phyloP scores from a whole-genome alignment of 2,113 vertebrate species.

The Puntigrus tetrazona region DNA sequence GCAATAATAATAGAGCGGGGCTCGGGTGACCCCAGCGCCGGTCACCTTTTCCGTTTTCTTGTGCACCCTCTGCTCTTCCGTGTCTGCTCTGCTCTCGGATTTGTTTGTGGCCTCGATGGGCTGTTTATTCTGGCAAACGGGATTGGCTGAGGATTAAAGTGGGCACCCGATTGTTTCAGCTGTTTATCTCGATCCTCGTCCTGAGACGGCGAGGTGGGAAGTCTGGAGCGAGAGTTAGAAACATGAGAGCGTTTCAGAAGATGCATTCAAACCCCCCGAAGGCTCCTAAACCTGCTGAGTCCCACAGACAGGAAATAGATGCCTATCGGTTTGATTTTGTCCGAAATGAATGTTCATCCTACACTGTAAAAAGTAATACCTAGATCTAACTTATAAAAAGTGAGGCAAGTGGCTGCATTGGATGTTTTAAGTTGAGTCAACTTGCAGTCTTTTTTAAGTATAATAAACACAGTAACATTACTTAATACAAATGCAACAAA shows the following conservation, averaged over 20 bases:
- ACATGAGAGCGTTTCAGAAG: slow-evolving; percentile 9
- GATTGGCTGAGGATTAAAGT: slow-evolving; percentile 38
- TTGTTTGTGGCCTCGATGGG: slow-evolving; percentile 17
- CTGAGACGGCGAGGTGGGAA: neutral
- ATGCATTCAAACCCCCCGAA: neutral
- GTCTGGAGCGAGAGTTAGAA: slow-evolving; percentile 13
- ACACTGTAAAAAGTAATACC: no score
- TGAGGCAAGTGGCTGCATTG: no score
- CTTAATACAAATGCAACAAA: no score
- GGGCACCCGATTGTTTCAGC: slow-evolving; percentile 33
- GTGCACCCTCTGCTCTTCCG: neutral
- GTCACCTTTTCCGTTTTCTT: slow-evolving; percentile 22
- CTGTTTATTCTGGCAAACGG: slow-evolving; percentile 42
- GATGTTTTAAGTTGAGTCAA: no score
- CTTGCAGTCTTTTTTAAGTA: no score
- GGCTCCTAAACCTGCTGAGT: slow-evolving; percentile 1
- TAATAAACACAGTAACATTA: no score
- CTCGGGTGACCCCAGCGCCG: neutral
- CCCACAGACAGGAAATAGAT: neutral
- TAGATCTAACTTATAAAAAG: no score
- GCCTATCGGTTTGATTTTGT: neutral
- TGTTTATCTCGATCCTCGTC: slow-evolving; percentile 30
- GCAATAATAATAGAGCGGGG: slow-evolving; percentile 15
- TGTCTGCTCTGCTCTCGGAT: neutral
- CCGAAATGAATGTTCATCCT: neutral